A percentile compares a stretch with the other conserved stretches of the same genome.
Conservation (phyloP, 1,140 invertebrate genomes). For the Heliconius nattereri region DNA sequence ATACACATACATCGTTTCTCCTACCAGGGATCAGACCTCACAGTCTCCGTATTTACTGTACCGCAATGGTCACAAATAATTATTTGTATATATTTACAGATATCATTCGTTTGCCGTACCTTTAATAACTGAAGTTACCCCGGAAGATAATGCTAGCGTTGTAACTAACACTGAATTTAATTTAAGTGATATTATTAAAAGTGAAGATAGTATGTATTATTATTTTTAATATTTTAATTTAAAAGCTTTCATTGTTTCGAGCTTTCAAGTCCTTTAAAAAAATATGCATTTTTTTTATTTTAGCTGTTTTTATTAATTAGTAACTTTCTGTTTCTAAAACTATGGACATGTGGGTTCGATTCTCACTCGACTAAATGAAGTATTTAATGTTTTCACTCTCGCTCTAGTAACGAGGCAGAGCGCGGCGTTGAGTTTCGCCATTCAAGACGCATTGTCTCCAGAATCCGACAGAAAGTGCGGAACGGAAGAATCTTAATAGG, state of each 20-base stretch:
- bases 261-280: background rate
- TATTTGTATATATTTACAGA: conserved; percentile 41
- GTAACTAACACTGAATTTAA: conserved; percentile 50
- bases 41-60: too few relatives aligned
- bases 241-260: too few relatives aligned
- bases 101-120: conserved; percentile 74
- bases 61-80: background rate
- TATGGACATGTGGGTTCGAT: background rate
- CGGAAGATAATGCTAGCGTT: conserved; percentile 47
- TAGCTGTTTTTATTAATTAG: too few relatives aligned
- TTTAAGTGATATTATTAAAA: conserved; percentile 66
- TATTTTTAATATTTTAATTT: too few relatives aligned
- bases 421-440: too few relatives aligned
- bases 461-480: background rate
- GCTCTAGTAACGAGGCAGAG: background rate
- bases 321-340: too few relatives aligned
- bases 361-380: background rate
- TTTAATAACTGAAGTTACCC: conserved; percentile 44
- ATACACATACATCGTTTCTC: too few relatives aligned
- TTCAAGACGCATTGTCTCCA: too few relatives aligned
- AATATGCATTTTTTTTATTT: background rate
- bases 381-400: background rate
- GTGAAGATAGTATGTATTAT: conserved; percentile 60
- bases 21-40: too few relatives aligned
- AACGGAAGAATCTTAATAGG: too few relatives aligned